These are phyloP conservation scores for Spicauda simplicius DNA, from an alignment of 2,888 invertebrate species.

Conservation along the genomic window DNA sequence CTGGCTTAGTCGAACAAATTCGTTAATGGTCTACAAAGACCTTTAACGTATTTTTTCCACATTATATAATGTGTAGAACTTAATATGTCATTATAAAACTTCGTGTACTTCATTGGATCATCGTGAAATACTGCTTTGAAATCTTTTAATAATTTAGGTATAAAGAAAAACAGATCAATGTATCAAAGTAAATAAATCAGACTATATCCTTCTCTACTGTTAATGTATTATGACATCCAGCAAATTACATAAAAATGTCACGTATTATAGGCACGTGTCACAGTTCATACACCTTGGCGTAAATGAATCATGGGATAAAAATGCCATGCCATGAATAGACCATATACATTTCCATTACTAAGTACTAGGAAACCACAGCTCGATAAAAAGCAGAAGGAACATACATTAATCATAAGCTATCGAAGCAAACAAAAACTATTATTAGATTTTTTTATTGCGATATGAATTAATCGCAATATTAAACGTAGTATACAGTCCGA, in stretches of 20 bases:
- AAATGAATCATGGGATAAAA: conserved; percentile 27
- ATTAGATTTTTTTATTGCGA: too few species aligned
- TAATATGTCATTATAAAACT: too few species aligned
- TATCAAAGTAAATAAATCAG: not conserved
- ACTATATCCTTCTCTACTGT: not conserved
- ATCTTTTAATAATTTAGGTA: not conserved
- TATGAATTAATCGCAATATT: too few species aligned
- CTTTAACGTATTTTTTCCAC: too few species aligned
- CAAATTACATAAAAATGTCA: conserved; percentile 26
- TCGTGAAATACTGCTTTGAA: too few species aligned
- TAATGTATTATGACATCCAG: conserved; percentile 1
- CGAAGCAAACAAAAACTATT: not conserved
- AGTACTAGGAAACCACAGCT: not conserved
- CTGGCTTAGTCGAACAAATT: too few species aligned
- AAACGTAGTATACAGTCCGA: too few species aligned
- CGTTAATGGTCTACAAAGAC: too few species aligned
- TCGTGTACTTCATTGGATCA: too few species aligned
- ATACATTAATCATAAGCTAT: not conserved
- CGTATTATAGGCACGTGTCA: conserved; percentile 15
- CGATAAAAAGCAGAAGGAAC: not conserved
- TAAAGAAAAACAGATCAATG: not conserved
- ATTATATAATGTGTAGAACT: too few species aligned
- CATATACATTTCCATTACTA: conserved; percentile 6
- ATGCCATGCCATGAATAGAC: conserved; percentile 15
- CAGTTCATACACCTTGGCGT: conserved; percentile 25